Conservation (phyloP, 2,888 invertebrate genomes). For the Pseudococcus longispinus region DNA sequence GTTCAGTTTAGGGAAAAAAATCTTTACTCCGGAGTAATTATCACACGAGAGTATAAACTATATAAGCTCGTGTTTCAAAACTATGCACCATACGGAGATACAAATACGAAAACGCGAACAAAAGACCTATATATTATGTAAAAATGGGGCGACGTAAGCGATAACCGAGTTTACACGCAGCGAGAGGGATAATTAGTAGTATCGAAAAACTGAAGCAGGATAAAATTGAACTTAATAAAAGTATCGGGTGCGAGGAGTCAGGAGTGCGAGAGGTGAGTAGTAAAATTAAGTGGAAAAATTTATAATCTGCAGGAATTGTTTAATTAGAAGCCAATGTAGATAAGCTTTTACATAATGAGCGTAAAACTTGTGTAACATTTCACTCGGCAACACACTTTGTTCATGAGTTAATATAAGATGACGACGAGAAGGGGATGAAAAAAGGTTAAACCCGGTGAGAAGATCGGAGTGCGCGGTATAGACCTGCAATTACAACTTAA, state of each 20-base stretch:
- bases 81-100: not conserved
- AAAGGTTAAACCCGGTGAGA: not conserved
- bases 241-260: not conserved
- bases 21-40: not conserved
- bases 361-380: slow-evolving; percentile 39
- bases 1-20: not conserved
- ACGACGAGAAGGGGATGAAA: not conserved
- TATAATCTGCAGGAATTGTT: slow-evolving; percentile 29
- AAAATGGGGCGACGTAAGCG: not conserved
- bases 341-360: slow-evolving; percentile 38
- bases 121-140: not conserved
- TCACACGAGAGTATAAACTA: not conserved
- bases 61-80: not conserved
- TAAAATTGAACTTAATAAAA: not conserved
- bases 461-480: not conserved
- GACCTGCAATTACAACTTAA: slow-evolving; percentile 44
- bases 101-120: not conserved
- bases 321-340: slow-evolving; percentile 45
- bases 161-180: not conserved
- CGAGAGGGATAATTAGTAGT: not conserved
- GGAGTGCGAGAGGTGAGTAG: not conserved
- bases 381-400: slow-evolving; percentile 32
- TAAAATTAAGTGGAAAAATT: slow-evolving; percentile 37
- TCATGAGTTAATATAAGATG: slow-evolving; percentile 17
- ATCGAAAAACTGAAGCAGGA: not conserved